These are phyloP conservation scores for Sphaerophoria rueppellii DNA, from an alignment of 2,888 invertebrate species.

Conservation along the genomic window DNA sequence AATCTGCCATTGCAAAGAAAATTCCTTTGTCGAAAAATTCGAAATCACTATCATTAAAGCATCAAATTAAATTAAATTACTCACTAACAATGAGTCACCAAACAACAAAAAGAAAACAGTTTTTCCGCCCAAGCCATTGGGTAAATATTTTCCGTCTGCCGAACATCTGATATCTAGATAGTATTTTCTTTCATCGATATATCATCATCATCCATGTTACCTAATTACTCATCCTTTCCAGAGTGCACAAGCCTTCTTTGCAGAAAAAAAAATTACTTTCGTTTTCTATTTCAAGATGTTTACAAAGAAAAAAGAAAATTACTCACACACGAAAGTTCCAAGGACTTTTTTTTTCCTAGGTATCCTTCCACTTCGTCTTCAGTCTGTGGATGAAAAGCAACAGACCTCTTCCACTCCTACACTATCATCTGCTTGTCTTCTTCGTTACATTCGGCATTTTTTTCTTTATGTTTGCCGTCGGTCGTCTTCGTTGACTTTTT, in stretches of 20 bases:
- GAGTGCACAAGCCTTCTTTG: constrained; percentile 16
- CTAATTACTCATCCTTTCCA: constrained; percentile 64
- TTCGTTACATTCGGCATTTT: constrained; percentile 22
- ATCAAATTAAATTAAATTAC: background rate
- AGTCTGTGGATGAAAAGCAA: constrained; percentile 63
- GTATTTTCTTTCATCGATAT: constrained; percentile 48
- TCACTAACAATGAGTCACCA: background rate
- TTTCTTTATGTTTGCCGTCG: constrained; percentile 1
- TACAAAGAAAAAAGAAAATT: constrained; percentile 53
- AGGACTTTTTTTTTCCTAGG: background rate
- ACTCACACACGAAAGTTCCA: constrained; percentile 56
- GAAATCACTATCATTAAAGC: background rate
- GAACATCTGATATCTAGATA: constrained; percentile 38
- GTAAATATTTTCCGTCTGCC: constrained; percentile 32
- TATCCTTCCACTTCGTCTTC: constrained; percentile 27
- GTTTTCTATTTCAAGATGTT: background rate
- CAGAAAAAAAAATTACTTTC: constrained; percentile 9
- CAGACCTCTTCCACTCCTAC: constrained; percentile 61
- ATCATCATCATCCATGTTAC: constrained; percentile 57
- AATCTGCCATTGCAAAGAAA: background rate
- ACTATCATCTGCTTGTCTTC: constrained; percentile 53
- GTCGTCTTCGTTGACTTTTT: constrained; percentile 25
- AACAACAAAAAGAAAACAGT: background rate
- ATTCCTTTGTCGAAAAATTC: background rate
- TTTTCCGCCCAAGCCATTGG: constrained; percentile 2